phyloP scores from a whole-genome alignment of 2,888 invertebrate genomes.

The Apodemia mormo region DNA sequence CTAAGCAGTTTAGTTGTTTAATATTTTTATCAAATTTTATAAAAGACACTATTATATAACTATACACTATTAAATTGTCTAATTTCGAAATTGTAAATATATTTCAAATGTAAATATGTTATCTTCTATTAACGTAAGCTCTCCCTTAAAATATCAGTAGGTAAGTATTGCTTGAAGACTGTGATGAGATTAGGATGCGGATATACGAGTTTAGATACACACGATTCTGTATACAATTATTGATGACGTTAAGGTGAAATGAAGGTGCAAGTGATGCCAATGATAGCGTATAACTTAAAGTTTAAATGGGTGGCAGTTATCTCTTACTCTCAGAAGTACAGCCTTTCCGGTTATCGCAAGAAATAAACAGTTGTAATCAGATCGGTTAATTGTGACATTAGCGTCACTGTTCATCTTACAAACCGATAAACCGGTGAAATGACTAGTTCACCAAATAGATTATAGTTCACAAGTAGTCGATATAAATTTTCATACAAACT shows the following conservation, averaged over 20 bases:
- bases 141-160: slow-evolving; percentile 36
- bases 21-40: slow-evolving; percentile 7
- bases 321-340: background rate
- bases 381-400: too few species aligned
- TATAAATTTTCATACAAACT: too few species aligned
- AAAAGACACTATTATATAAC: slow-evolving; percentile 4
- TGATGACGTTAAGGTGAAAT: background rate
- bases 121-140: slow-evolving; percentile 30
- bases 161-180: slow-evolving; percentile 75
- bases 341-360: background rate
- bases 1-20: too few species aligned
- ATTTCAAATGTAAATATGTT: slow-evolving; percentile 28
- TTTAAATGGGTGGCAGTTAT: background rate
- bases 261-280: background rate
- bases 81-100: slow-evolving; percentile 26
- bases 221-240: slow-evolving; percentile 17
- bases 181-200: slow-evolving; percentile 57
- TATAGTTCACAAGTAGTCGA: too few species aligned
- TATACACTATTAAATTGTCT: background rate
- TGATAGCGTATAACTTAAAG: too few species aligned
- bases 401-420: too few species aligned
- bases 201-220: slow-evolving; percentile 24
- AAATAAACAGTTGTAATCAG: too few species aligned
- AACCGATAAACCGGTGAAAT: too few species aligned
- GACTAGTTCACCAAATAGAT: too few species aligned